Percentiles rank a stretch among this genome's conserved stretches.
These are phyloP conservation scores for Brachionus asplanchnoidis DNA, from an alignment of 1,140 invertebrate species.

Conservation along the genomic window DNA sequence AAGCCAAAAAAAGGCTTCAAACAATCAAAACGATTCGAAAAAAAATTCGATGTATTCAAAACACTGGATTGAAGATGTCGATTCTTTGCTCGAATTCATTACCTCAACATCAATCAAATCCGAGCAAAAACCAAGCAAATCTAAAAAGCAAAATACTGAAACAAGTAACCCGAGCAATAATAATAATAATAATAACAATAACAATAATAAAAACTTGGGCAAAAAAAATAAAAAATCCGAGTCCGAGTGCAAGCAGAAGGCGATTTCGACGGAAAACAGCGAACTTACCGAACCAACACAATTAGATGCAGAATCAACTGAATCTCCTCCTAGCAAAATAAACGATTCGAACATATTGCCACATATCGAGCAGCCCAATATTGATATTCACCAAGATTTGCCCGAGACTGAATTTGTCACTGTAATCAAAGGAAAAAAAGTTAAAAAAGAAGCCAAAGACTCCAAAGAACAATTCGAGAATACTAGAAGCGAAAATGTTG, in stretches of 20 bases:
- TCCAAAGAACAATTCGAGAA: neutral
- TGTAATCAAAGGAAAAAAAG: slow-evolving; percentile 12
- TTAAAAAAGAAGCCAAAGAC: slow-evolving; percentile 8
- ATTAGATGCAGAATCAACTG: neutral
- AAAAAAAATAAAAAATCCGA: neutral
- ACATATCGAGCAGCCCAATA: neutral
- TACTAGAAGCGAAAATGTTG: neutral
- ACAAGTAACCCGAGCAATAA: neutral
- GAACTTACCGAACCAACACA: neutral
- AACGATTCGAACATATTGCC: neutral
- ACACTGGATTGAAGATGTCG: slow-evolving; percentile 1
- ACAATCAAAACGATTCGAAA: neutral
- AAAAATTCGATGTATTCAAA: neutral
- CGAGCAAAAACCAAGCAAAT: neutral
- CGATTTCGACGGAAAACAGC: neutral
- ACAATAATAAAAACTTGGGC: neutral
- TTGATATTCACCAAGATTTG: neutral
- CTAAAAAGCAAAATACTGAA: neutral
- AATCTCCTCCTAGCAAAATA: neutral
- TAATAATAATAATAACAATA: no score
- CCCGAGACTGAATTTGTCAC: neutral
- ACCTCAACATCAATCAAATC: neutral
- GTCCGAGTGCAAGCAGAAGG: neutral
- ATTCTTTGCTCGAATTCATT: neutral
- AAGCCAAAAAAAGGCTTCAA: neutral